A percentile compares a stretch with the other conserved stretches of the same genome.
These are phyloP conservation scores for Camponotus vicinus DNA, from an alignment of 1,140 invertebrate species.

Conservation along the genomic window DNA sequence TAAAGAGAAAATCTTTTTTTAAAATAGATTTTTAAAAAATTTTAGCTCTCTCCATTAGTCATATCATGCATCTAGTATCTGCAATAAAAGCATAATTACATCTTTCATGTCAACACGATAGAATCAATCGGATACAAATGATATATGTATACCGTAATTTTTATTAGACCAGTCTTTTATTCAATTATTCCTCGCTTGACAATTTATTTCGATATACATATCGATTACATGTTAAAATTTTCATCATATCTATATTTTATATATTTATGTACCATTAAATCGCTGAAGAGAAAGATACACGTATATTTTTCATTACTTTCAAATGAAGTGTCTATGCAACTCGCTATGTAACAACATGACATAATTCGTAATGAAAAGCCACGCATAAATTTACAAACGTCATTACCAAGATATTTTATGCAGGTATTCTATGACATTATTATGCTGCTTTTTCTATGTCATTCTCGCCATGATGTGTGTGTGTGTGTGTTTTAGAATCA, in stretches of 20 bases:
- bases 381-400: slow-evolving; percentile 37
- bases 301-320: slow-evolving; percentile 7
- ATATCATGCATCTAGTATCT: background rate
- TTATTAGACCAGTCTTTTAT: background rate
- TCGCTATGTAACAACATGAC: slow-evolving; percentile 17
- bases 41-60: background rate
- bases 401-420: slow-evolving; percentile 20
- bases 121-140: background rate
- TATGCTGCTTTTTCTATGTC: slow-evolving; percentile 13
- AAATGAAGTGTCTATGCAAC: background rate
- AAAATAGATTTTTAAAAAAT: background rate
- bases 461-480: background rate
- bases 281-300: background rate
- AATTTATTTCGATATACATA: background rate
- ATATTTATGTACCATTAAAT: background rate
- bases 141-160: background rate
- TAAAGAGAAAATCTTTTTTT: slow-evolving; percentile 5
- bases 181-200: background rate
- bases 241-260: background rate
- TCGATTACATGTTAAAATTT: background rate
- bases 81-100: background rate
- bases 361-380: slow-evolving; percentile 37
- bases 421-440: slow-evolving; percentile 6
- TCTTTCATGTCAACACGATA: background rate
- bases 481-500: background rate